A percentile compares a stretch with the other conserved stretches of the same genome.
phyloP scores from a whole-genome alignment of 1,140 invertebrate genomes.

The Panulirus ornatus region DNA sequence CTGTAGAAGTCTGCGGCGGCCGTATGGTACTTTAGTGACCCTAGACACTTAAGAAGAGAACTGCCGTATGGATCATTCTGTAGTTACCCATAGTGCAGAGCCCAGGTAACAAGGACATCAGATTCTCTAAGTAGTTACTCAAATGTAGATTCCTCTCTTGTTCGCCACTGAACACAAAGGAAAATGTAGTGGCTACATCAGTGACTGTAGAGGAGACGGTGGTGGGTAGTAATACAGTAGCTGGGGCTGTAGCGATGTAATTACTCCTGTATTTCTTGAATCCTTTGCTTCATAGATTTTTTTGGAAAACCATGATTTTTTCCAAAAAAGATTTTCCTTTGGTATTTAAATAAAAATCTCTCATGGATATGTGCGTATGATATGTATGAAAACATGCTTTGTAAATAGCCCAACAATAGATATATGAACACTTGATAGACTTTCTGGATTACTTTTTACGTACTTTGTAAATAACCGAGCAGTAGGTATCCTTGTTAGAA shows the following conservation, averaged over 20 bases:
- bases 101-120: background rate
- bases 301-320: background rate
- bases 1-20: background rate
- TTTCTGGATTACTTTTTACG: no score
- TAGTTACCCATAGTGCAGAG: background rate
- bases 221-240: conserved; percentile 25
- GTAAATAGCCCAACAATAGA: no score
- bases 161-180: background rate
- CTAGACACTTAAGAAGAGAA: no score
- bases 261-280: background rate
- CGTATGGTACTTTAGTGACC: conserved; percentile 13
- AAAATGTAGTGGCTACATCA: background rate
- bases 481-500: no score
- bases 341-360: no score
- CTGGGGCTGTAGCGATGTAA: background rate
- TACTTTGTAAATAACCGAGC: no score
- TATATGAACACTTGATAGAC: no score
- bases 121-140: background rate
- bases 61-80: background rate
- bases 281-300: background rate
- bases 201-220: background rate
- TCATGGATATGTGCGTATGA: no score
- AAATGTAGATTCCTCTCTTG: background rate
- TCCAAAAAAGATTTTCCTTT: background rate
- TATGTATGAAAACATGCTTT: no score